Base-by-base conservation (phyloP, 2,797 vertebrate species). In the Falco peregrinus region DNA sequence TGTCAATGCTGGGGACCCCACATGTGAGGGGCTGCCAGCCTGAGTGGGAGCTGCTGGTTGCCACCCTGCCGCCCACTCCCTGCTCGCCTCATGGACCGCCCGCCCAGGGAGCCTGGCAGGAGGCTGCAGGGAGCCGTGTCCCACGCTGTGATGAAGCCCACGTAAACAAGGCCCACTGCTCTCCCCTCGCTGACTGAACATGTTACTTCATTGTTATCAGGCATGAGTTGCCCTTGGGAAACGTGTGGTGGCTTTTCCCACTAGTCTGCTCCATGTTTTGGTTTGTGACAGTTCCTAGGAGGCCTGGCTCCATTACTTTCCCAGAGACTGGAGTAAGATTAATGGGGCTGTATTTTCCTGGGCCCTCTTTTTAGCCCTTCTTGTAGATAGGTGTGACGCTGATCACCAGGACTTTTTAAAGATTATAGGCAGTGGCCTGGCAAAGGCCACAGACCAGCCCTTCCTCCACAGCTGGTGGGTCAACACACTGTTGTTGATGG, bases 51-150 rank as follows among this genome's bases (percentile, higher is more conserved):
- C 54, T 18, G 10, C 24, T 9, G 20, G 6, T 19, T 20, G 10
- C 26, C 9, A 7, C 12, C 45, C 7, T 47, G 33, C 7, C 15
- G 71, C 54, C 5, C 3, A 2, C 22, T 19, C 19, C 17, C 37
- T 29, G 7, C 45, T 48, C 4, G 0, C 39, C 53, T 28, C 6
- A 1, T 1, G 1, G 22, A 3, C 22, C 22, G 6, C 51, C 70
- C 5, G 2, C 14, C 69, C 9, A 4, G 7, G 43, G 43, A 17
- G 35, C 22, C 48, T 20, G 5, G 37, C 12, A 20, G n/a, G 26
- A 24, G 28, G n/a, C 57, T 39, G 35, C 11, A 35, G 29, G 17
- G 37, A 33, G 41, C 35, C 16, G 13, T 2, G 8, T 26, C 22
- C 17, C 16, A 31, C 3, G 8, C 35, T 51, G 20, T 51, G 59